Percentiles rank a stretch among this genome's conserved stretches.
Conservation (phyloP, 2,888 invertebrate genomes). For the Heliconius charithonia region DNA sequence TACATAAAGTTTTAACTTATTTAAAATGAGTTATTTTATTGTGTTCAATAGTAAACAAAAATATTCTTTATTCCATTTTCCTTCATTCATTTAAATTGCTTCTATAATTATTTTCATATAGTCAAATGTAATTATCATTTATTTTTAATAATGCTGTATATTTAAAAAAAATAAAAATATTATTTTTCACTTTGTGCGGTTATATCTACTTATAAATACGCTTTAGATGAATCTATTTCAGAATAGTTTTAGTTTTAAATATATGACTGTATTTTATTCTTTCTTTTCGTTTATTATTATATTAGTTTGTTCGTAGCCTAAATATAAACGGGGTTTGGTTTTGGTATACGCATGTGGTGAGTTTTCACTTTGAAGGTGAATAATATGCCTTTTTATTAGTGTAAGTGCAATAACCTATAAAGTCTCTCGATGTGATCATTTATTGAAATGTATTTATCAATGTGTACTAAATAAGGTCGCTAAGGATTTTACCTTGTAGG, state of each 20-base stretch:
- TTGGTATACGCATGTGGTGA: conserved; percentile 80
- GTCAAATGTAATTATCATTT: neutral
- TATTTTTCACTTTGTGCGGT: conserved; percentile 16
- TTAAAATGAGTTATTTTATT: neutral
- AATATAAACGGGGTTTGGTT: conserved; percentile 65
- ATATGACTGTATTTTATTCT: conserved; percentile 36
- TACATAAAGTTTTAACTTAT: neutral
- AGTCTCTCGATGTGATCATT: conserved; percentile 79
- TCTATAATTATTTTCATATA: neutral
- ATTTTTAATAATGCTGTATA: neutral
- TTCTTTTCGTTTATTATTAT: conserved; percentile 36
- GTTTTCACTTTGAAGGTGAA: conserved; percentile 69
- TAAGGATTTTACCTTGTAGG: conserved; percentile 72
- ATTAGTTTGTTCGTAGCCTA: conserved; percentile 47
- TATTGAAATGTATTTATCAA: conserved; percentile 75
- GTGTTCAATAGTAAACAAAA: neutral
- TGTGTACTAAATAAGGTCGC: conserved; percentile 54
- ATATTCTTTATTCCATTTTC: neutral
- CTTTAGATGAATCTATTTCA: conserved; percentile 21
- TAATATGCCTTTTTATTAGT: conserved; percentile 64
- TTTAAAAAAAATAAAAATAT: neutral
- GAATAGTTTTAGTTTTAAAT: conserved; percentile 26
- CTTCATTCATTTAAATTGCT: neutral
- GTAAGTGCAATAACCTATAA: conserved; percentile 66
- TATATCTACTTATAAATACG: conserved; percentile 32